Evolutionary conservation across 1,140 invertebrate species (phyloP), one percentile per base, ranked within the genome.

Genomic region (Theocolax elegans): DNA sequence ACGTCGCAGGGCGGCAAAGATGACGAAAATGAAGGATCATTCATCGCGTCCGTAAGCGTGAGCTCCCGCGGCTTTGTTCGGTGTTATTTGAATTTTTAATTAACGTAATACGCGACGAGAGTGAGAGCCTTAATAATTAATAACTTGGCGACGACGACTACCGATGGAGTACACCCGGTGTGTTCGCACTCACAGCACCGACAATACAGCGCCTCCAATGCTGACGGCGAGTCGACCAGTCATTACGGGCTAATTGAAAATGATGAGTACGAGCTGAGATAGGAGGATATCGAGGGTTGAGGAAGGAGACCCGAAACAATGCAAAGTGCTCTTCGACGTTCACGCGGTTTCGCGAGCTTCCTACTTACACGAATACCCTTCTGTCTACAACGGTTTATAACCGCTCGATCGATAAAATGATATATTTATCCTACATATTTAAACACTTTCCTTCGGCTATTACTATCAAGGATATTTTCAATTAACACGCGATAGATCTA

Each of bases 161-260:
- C 10, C 23, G 29, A 49, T 63, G 29, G 7, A 6, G 51, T n/a
- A n/a, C n/a, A 54, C 2, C 2, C 9, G 10, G 48, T 35, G 23
- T 49, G 15, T 15, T 60, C 23, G 58, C 7, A 60, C n/a, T 46
- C 42, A 25, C 35, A 42, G 3, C 48, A 35, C 31, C 17, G 38
- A 59, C 53, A 56, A 56, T 25, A 19, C 46, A 23, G 31, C 19
- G 27, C 9, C 27, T 35, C 19, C n/a, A 48, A 29, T 29, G 21
- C 53, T n/a, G 29, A 38, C 9, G 67, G 56, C 29, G 35, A 53
- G 71, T 77, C 71, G 68, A 56, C 62, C 71, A 75, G 72, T 78
- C 76, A 75, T 80, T 79, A 76, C 67, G 15, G 59, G 63, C 76
- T 80, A 80, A 80, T 79, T 80, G 78, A 77, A 80, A 79, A 79